Evolutionary conservation across 2,888 invertebrate genomes (phyloP).

Genomic region (Steromphala cineraria): DNA sequence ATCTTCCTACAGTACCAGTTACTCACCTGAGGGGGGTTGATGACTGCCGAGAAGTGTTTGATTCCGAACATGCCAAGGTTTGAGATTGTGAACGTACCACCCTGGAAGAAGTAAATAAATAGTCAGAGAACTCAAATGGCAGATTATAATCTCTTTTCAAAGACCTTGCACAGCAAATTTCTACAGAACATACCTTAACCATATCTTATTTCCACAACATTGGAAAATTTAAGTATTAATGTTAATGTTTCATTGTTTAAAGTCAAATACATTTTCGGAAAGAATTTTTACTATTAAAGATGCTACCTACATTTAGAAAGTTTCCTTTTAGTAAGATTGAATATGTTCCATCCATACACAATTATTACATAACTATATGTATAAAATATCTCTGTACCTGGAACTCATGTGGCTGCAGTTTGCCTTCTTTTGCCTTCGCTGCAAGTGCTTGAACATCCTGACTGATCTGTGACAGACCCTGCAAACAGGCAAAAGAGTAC

Average conservation of each 20-base stretch:
- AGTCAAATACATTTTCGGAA: too few species aligned
- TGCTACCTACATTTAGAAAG: too few species aligned
- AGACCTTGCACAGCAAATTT: too few species aligned
- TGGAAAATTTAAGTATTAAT: too few species aligned
- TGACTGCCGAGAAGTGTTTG: conserved; percentile 92
- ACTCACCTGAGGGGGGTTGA: conserved; percentile 91
- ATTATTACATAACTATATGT: not conserved
- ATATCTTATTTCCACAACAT: too few species aligned
- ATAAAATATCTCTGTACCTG: conserved; percentile 78
- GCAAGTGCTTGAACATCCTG: conserved; percentile 87
- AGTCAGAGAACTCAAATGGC: too few species aligned
- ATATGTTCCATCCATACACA: not conserved
- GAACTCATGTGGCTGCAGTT: conserved; percentile 93
- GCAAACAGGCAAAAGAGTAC: conserved; percentile 34
- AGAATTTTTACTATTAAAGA: too few species aligned
- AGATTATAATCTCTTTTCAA: too few species aligned
- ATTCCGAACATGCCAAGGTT: conserved; percentile 97
- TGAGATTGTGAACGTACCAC: conserved; percentile 95
- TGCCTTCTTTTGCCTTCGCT: conserved; percentile 89
- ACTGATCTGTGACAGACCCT: conserved; percentile 89
- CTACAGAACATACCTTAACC: too few species aligned
- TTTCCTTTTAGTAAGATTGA: too few species aligned
- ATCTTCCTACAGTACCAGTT: not conserved
- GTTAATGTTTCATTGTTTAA: too few species aligned
- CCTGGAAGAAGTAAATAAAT: conserved; percentile 76